These are phyloP conservation scores for Crocodylus rhombifer DNA, from an alignment of 2,797 vertebrate species.

Conservation along the genomic window DNA sequence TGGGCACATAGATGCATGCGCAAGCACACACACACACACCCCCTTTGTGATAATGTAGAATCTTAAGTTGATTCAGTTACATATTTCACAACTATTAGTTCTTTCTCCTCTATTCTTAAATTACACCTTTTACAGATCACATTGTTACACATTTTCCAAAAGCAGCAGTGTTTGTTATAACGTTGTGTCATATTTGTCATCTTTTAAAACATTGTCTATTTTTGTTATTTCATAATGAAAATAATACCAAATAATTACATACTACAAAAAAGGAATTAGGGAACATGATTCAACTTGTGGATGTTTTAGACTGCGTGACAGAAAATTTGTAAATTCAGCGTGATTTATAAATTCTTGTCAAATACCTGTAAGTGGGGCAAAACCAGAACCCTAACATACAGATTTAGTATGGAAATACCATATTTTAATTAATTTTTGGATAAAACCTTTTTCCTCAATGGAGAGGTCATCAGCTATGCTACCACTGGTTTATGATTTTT, in stretches of 20 bases:
- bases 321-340: conserved; percentile 70
- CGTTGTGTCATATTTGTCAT: not conserved
- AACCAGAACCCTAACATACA: conserved; percentile 74
- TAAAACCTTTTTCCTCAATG: conserved; percentile 22
- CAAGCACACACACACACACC: not conserved
- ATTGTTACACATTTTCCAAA: not conserved
- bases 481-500: conserved; percentile 9
- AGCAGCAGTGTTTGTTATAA: not conserved
- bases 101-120: not conserved
- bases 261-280: conserved; percentile 38
- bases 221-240: conserved; percentile 21
- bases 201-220: not conserved
- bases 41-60: not conserved
- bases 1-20: not conserved
- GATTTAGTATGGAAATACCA: conserved; percentile 74
- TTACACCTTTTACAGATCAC: not conserved
- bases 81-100: conserved; percentile 9
- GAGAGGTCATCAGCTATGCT: conserved; percentile 17
- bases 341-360: conserved; percentile 75
- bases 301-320: conserved; percentile 64
- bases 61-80: not conserved
- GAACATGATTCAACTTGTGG: conserved; percentile 66
- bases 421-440: conserved; percentile 59
- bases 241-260: conserved; percentile 24
- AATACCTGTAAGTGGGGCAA: conserved; percentile 70